A percentile compares a stretch with the other conserved stretches of the same genome.
These are phyloP conservation scores for Dicyrtomina minuta DNA, from an alignment of 2,888 invertebrate species.

Conservation along the genomic window DNA sequence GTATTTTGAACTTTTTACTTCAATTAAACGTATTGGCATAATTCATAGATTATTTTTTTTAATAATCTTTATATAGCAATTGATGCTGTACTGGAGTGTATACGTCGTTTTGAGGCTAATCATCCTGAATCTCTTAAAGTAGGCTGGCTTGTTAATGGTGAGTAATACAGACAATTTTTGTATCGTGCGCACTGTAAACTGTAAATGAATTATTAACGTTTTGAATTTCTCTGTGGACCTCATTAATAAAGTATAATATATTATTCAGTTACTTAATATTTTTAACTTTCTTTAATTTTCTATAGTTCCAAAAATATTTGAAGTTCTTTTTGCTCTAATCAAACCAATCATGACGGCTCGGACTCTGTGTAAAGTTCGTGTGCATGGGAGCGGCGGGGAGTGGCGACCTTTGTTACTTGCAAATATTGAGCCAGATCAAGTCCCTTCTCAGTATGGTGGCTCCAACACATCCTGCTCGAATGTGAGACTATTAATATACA, in stretches of 20 bases:
- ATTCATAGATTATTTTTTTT: too few relatives aligned
- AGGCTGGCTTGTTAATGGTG: not conserved
- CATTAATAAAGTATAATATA: too few relatives aligned
- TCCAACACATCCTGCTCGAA: not conserved
- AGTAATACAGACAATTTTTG: too few relatives aligned
- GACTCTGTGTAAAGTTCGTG: conserved; percentile 26
- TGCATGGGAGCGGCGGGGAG: conserved; percentile 21
- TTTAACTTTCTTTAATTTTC: too few relatives aligned
- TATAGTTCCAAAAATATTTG: conserved; percentile 35
- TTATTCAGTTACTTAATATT: too few relatives aligned
- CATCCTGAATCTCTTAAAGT: not conserved
- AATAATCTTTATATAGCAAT: not conserved
- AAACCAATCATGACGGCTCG: conserved; percentile 33
- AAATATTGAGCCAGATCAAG: conserved; percentile 24
- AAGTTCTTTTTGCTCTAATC: conserved; percentile 28
- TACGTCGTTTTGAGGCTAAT: conserved; percentile 10
- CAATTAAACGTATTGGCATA: too few relatives aligned
- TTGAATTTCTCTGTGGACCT: too few relatives aligned
- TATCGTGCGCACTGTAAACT: too few relatives aligned
- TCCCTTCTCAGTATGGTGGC: conserved; percentile 31
- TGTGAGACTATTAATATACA: not conserved
- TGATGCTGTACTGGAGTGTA: conserved; percentile 11
- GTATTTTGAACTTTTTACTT: too few relatives aligned
- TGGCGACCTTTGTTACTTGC: conserved; percentile 27
- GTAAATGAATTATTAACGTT: too few relatives aligned